A percentile compares a stretch with the other conserved stretches of the same genome.
phyloP scores from a whole-genome alignment of 2,888 invertebrate species.

The Oligia strigilis region DNA sequence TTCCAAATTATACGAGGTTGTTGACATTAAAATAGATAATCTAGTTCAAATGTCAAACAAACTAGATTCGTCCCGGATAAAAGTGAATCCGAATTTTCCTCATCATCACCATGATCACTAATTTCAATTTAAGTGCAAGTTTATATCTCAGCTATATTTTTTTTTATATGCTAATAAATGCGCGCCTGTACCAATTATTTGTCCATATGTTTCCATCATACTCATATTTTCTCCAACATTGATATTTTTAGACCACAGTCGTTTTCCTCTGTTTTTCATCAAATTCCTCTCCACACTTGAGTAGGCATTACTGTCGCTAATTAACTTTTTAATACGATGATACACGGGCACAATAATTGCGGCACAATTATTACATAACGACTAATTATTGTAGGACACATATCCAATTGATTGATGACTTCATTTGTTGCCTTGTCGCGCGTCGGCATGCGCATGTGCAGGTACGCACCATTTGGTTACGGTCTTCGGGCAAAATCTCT shows the following conservation, averaged over 20 bases:
- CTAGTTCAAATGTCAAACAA: slow-evolving; percentile 25
- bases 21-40: slow-evolving; percentile 33
- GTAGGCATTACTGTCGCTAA: slow-evolving; percentile 15
- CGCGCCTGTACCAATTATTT: neutral
- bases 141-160: neutral
- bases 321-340: slow-evolving; percentile 23
- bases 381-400: slow-evolving; percentile 27
- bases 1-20: slow-evolving; percentile 2
- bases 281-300: slow-evolving; percentile 44
- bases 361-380: slow-evolving; percentile 30
- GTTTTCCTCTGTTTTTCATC: slow-evolving; percentile 45
- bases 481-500: neutral
- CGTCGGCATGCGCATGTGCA: neutral
- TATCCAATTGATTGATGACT: slow-evolving; percentile 21
- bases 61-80: slow-evolving; percentile 21
- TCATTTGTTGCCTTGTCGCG: neutral
- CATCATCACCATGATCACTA: neutral
- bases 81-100: slow-evolving; percentile 4
- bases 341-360: slow-evolving; percentile 19
- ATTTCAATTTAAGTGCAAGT: neutral
- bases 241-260: slow-evolving; percentile 11
- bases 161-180: neutral
- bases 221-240: slow-evolving; percentile 11
- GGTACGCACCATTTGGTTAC: neutral
- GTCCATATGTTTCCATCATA: slow-evolving; percentile 17